These are phyloP conservation scores for Archaeoteleia sp. DNA, from an alignment of 2,888 invertebrate genomes.

Conservation along the genomic window DNA sequence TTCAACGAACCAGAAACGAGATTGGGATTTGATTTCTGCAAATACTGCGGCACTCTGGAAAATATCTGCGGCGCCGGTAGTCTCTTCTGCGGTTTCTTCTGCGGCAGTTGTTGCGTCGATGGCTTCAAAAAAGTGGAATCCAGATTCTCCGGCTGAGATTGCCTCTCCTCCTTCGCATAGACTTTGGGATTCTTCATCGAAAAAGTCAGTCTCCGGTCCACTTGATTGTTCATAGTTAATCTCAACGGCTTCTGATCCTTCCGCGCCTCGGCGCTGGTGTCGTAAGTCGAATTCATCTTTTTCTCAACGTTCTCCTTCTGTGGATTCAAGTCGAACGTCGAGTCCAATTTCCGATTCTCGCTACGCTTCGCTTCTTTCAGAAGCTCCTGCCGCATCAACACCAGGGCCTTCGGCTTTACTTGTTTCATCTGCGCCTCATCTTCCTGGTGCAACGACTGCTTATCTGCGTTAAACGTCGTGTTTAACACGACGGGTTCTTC, in stretches of 20 bases:
- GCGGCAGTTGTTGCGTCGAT: not conserved
- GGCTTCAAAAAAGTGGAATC: slow-evolving; percentile 42
- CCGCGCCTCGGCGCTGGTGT: slow-evolving; percentile 20
- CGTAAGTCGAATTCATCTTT: slow-evolving; percentile 24
- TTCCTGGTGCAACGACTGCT: too few species aligned
- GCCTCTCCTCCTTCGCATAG: slow-evolving; percentile 13
- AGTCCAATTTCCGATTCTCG: slow-evolving; percentile 55
- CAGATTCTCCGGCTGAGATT: slow-evolving; percentile 4
- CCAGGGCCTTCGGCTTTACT: slow-evolving; percentile 20
- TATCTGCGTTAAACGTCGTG: slow-evolving; percentile 11
- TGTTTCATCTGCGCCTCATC: slow-evolving; percentile 2
- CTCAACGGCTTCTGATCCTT: slow-evolving; percentile 7
- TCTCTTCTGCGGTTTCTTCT: slow-evolving; percentile 45
- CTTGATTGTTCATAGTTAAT: slow-evolving; percentile 22
- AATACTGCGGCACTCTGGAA: slow-evolving; percentile 66
- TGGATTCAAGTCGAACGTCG: slow-evolving; percentile 45
- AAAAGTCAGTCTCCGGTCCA: slow-evolving; percentile 56
- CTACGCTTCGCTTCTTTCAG: slow-evolving; percentile 61
- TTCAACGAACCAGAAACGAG: slow-evolving; percentile 63
- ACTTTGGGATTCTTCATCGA: slow-evolving; percentile 57
- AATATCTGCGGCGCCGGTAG: slow-evolving; percentile 59
- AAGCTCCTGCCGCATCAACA: slow-evolving; percentile 59
- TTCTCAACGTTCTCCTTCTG: slow-evolving; percentile 41
- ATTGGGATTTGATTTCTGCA: slow-evolving; percentile 73
- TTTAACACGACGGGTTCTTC: slow-evolving; percentile 4